phyloP scores from a whole-genome alignment of 1,140 invertebrate species.

The Cotesia glomerata region DNA sequence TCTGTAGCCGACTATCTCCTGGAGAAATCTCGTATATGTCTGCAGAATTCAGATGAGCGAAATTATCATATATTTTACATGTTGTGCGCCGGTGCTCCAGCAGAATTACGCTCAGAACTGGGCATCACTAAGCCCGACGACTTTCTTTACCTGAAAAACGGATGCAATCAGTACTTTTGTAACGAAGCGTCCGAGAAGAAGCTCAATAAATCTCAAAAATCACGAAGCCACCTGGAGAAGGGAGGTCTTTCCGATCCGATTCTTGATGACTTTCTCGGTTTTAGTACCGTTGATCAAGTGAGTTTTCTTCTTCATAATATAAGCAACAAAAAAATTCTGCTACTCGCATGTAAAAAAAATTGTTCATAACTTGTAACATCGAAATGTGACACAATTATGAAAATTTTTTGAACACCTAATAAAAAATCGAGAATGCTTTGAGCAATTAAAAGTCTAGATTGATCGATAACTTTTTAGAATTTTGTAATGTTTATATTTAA shows the following conservation, averaged over 20 bases:
- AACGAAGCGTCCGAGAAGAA: conserved; percentile 73
- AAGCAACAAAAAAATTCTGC: background rate
- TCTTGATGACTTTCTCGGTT: conserved; percentile 91
- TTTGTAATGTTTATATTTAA: too few relatives aligned
- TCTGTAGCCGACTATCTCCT: conserved; percentile 95
- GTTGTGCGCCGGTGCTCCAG: conserved; percentile 87
- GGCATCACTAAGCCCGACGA: conserved; percentile 86
- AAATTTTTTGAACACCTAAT: too few relatives aligned
- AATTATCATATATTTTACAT: conserved; percentile 98
- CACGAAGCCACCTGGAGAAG: conserved; percentile 71
- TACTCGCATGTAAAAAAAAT: background rate
- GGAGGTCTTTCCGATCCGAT: conserved; percentile 85
- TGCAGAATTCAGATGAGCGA: conserved; percentile 84
- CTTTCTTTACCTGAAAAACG: conserved; percentile 83
- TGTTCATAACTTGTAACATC: too few relatives aligned
- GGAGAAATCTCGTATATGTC: conserved; percentile 91
- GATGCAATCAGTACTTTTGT: conserved; percentile 93
- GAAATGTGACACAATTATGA: too few relatives aligned
- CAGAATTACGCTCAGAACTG: conserved; percentile 76
- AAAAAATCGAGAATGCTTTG: too few relatives aligned
- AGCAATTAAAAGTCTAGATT: too few relatives aligned
- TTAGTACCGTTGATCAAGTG: conserved; percentile 79
- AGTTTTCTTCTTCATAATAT: conserved; percentile 23
- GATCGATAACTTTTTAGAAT: too few relatives aligned
- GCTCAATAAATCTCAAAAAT: conserved; percentile 72